A percentile compares a stretch with the other conserved stretches of the same genome.
These are phyloP conservation scores for Prosapia bicincta DNA, from an alignment of 2,888 invertebrate species.

Conservation along the genomic window DNA sequence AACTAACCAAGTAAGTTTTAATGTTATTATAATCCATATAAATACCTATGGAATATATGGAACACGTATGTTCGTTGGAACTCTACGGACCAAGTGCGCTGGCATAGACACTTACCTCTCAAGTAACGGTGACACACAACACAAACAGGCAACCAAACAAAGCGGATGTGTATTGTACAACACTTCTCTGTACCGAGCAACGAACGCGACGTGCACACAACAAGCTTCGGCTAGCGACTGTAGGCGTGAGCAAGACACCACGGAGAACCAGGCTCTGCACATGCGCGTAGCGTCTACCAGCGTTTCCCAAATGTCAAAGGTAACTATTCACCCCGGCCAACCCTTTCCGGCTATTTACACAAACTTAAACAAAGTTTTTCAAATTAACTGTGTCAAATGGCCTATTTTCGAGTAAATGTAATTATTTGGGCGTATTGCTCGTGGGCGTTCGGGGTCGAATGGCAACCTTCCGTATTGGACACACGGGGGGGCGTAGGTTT, in stretches of 20 bases:
- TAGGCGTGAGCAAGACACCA: not conserved
- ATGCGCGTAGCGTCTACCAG: not conserved
- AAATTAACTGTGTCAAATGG: too few species aligned
- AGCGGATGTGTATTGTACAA: not conserved
- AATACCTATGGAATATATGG: too few species aligned
- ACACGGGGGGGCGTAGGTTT: too few species aligned
- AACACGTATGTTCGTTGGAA: too few species aligned
- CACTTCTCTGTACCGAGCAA: not conserved
- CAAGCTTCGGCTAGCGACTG: not conserved
- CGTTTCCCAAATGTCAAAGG: not conserved
- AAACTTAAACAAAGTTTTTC: not conserved
- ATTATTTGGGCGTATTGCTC: too few species aligned
- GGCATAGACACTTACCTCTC: too few species aligned
- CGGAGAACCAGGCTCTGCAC: not conserved
- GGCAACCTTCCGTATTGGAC: too few species aligned
- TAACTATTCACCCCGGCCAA: not conserved
- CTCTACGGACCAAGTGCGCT: too few species aligned
- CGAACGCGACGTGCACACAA: not conserved
- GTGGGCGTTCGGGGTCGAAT: too few species aligned
- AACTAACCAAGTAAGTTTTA: too few species aligned
- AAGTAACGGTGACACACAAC: not conserved
- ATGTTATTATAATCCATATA: too few species aligned
- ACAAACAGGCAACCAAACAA: not conserved
- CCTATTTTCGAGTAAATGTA: too few species aligned
- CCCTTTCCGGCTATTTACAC: not conserved